Evolutionary conservation across 1,140 invertebrate species (phyloP).

Genomic region (Paraescarpia echinospica): DNA sequence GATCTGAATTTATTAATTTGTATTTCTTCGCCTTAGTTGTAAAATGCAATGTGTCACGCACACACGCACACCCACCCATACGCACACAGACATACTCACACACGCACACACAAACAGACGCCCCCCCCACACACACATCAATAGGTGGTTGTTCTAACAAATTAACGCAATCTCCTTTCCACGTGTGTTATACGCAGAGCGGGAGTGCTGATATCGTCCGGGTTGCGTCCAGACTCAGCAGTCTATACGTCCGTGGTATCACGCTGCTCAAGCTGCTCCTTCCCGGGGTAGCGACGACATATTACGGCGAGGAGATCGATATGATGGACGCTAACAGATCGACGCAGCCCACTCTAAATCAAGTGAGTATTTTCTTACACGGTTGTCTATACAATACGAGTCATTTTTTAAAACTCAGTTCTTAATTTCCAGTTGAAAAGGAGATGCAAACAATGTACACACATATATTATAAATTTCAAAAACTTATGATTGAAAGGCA

Average conservation of each 20-base stretch:
- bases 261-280: slow-evolving; percentile 47
- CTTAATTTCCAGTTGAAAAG: too few relatives aligned
- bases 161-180: neutral
- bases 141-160: too few relatives aligned
- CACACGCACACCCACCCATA: too few relatives aligned
- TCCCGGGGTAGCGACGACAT: slow-evolving; percentile 47
- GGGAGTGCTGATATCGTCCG: slow-evolving; percentile 2
- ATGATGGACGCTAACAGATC: slow-evolving; percentile 31
- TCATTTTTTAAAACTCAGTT: too few relatives aligned
- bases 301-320: slow-evolving; percentile 55
- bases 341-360: neutral
- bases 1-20: neutral
- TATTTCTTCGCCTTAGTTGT: neutral
- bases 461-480: too few relatives aligned
- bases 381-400: too few relatives aligned
- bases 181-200: neutral
- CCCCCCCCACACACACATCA: too few relatives aligned
- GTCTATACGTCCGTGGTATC: slow-evolving; percentile 34
- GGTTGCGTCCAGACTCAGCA: neutral
- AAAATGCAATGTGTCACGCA: too few relatives aligned
- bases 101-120: too few relatives aligned
- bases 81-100: too few relatives aligned
- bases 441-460: too few relatives aligned
- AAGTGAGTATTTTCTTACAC: neutral
- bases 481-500: too few relatives aligned